A percentile compares a stretch with the other conserved stretches of the same genome.
phyloP scores from a whole-genome alignment of 2,797 vertebrate species.

The Megalops cyprinoides region DNA sequence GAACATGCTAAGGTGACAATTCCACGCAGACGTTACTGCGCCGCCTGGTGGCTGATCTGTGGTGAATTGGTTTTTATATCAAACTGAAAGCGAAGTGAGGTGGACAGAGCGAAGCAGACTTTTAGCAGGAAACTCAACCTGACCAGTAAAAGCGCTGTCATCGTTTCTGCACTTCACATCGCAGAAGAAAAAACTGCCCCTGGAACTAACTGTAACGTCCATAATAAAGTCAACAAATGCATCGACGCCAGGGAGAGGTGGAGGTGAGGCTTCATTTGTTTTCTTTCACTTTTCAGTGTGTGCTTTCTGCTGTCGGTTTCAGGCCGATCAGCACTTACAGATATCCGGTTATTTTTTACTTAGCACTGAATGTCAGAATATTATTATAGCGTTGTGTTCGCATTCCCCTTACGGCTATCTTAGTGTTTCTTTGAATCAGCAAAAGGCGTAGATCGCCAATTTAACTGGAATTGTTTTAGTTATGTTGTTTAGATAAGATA shows the following conservation, averaged over 20 bases:
- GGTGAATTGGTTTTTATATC: background rate
- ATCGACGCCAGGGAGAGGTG: conserved; percentile 12
- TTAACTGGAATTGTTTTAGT: no score
- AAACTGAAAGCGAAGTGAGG: conserved; percentile 10
- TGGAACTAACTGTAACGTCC: background rate
- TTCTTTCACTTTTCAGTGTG: background rate
- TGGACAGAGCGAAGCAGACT: background rate
- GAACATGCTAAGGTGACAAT: background rate
- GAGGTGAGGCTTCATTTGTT: conserved; percentile 9
- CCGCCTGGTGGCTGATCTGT: conserved; percentile 15
- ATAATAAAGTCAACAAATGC: conserved; percentile 24
- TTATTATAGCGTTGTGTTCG: background rate
- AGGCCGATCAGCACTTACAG: background rate
- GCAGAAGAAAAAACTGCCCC: background rate
- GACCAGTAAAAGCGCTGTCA: background rate
- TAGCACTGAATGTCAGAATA: background rate
- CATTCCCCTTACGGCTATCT: background rate
- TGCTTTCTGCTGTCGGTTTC: background rate
- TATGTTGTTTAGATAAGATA: background rate
- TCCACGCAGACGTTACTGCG: background rate
- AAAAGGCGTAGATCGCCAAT: background rate
- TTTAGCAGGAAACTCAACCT: no score
- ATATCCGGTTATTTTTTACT: background rate
- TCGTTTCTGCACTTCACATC: background rate
- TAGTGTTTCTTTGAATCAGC: background rate